phyloP scores from a whole-genome alignment of 2,797 vertebrate genomes.

The Gephyroberyx darwinii region DNA sequence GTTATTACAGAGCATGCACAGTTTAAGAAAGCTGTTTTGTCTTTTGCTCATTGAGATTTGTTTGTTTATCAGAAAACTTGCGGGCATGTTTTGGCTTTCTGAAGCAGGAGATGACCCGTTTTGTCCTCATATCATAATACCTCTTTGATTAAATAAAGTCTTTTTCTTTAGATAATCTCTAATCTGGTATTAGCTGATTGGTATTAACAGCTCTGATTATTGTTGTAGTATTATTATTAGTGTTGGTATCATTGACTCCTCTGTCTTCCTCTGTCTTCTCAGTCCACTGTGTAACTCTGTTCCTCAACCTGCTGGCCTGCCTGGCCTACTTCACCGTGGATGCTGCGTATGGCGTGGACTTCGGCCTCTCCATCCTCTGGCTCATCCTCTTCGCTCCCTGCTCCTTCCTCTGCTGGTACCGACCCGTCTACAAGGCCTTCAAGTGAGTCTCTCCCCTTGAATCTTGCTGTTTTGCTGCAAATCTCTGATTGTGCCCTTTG shows the following conservation, averaged over 20 bases:
- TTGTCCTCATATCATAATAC: no score
- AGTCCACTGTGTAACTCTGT: conserved; percentile 92
- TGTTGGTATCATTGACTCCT: neutral
- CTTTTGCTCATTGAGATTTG: neutral
- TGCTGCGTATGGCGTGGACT: conserved; percentile 79
- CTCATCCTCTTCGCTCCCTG: conserved; percentile 93
- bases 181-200: neutral
- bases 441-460: conserved; percentile 79
- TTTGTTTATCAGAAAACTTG: neutral
- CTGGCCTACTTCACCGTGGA: conserved; percentile 86
- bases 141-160: no score
- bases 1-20: neutral
- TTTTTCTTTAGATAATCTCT: no score
- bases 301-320: conserved; percentile 94
- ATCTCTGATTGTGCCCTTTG: no score
- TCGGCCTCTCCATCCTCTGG: conserved; percentile 96
- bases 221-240: neutral
- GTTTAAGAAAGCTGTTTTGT: neutral
- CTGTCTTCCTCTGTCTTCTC: neutral
- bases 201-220: neutral
- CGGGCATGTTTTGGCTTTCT: no score
- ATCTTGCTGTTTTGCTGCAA: no score
- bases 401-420: conserved; percentile 98
- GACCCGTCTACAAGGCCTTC: conserved; percentile 97
- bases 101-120: no score